phyloP scores from a whole-genome alignment of 92 coral and sea anemone species.

The Phenganax subtilis region DNA sequence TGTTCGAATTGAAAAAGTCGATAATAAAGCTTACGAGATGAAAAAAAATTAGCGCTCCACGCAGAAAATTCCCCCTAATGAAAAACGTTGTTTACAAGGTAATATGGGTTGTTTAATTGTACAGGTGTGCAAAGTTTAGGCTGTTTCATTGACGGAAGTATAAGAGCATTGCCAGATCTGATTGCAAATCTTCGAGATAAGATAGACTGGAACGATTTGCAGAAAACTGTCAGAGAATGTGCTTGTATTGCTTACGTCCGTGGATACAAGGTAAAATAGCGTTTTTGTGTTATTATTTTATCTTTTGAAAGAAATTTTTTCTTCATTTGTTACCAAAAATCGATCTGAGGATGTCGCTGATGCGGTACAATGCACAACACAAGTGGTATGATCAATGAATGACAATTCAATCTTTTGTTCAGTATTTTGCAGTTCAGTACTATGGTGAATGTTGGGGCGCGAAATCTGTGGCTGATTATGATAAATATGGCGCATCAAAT shows the following conservation, averaged over 20 bases:
- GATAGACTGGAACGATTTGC: conserved; percentile 60
- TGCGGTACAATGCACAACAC: too few relatives aligned
- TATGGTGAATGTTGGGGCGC: conserved; percentile 84
- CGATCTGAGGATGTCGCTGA: neutral
- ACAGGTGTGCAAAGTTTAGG: conserved; percentile 23
- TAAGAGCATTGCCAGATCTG: conserved; percentile 45
- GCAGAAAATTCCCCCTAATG: too few relatives aligned
- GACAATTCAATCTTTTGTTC: neutral
- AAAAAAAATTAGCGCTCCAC: too few relatives aligned
- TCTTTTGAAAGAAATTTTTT: neutral
- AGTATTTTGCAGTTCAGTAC: conserved; percentile 68
- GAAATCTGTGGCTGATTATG: conserved; percentile 32
- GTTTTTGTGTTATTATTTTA: neutral
- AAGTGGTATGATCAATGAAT: neutral
- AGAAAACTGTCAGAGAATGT: conserved; percentile 54
- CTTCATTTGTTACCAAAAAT: neutral
- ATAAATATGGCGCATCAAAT: conserved; percentile 47
- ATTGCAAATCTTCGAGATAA: conserved; percentile 50
- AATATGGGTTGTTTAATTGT: neutral
- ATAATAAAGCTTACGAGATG: too few relatives aligned
- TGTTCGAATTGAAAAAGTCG: neutral
- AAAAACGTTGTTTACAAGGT: neutral
- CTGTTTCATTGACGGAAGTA: neutral
- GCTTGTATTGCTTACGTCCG: conserved; percentile 54
- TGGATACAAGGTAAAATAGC: conserved; percentile 49